Evolutionary conservation across 2,797 vertebrate genomes (phyloP).

Genomic region (Nyctibius grandis): DNA sequence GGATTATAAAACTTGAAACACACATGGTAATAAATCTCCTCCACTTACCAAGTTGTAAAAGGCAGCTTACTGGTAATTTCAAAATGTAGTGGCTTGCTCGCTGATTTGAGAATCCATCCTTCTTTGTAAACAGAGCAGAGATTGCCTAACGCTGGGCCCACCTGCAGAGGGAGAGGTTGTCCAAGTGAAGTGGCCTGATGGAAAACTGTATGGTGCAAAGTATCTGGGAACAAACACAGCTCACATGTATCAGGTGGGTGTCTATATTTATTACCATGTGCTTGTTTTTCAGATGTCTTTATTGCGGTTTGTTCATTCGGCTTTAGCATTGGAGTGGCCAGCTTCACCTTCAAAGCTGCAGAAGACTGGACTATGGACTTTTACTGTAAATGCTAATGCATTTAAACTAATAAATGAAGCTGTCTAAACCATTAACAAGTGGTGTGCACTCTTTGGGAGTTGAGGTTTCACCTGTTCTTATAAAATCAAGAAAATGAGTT

Average conservation of each 20-base stretch:
- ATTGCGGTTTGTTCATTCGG: background rate
- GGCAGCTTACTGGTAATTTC: conserved; percentile 45
- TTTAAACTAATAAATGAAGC: background rate
- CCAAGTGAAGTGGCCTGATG: conserved; percentile 97
- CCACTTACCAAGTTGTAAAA: conserved; percentile 28
- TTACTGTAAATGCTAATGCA: background rate
- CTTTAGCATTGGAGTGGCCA: background rate
- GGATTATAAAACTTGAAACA: conserved; percentile 54
- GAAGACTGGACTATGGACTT: background rate
- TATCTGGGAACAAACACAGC: conserved; percentile 89
- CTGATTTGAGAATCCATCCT: conserved; percentile 37
- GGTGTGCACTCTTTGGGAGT: background rate
- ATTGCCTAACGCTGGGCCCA: conserved; percentile 88
- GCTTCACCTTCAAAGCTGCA: background rate
- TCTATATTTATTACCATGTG: background rate
- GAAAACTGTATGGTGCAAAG: conserved; percentile 92
- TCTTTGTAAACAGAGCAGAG: conserved; percentile 84
- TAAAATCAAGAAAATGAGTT: background rate
- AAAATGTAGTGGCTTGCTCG: background rate
- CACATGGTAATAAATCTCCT: conserved; percentile 29
- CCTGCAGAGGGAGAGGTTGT: conserved; percentile 91
- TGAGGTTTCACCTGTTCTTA: background rate
- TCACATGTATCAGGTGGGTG: conserved; percentile 91
- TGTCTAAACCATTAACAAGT: background rate
- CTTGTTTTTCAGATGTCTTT: background rate